Evolutionary conservation across 1,140 invertebrate species (phyloP), one percentile per base, ranked within the genome.

Genomic region (Achatina immaculata): DNA sequence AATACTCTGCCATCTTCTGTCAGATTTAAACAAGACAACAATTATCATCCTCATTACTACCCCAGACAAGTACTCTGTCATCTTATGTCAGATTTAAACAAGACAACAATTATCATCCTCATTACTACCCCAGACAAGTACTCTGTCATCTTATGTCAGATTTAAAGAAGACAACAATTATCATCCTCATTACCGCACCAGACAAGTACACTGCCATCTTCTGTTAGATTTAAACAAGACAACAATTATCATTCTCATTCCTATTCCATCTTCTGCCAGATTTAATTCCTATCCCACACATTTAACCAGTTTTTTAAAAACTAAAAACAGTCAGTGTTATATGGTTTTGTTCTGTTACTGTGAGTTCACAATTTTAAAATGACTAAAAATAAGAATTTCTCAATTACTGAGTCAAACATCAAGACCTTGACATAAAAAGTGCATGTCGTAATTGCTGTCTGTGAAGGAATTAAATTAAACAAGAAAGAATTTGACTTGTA

Each of bases 1-100:
- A 21, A n/a, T n/a, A 28, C 9, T n/a, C 28, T n/a, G 31, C 48
- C 48, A 14, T 11, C 48, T 51, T 14, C 24, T 51, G 24, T 51
- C 11, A 11, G 11, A 24, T 51, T 51, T 11, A 11, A 51, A 51
- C 24, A 51, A 51, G 24, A 14, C 11, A 51, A 38, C 9, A 40
- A 34, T 95, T 94, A 1, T 94, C 94, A 80, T 95, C 90, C 76
- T 86, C 85, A 36, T 87, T 88, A 38, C 85, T 83, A 24, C 91
- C 91, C 91, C 91, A 92, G 0, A 90, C 87, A 85, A 85, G 90
- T 43, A 90, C 83, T 55, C 83, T 82, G n/a, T 89, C 90, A 74
- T 88, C 85, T 73, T 86, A 90, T 90, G 83, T 2, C 0, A 40
- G 1, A n/a, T 40, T 40, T 21, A 21, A 69, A 42, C 42, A 69